phyloP scores from a whole-genome alignment of 2,113 vertebrate genomes.

The Hippocampus barbouri region DNA sequence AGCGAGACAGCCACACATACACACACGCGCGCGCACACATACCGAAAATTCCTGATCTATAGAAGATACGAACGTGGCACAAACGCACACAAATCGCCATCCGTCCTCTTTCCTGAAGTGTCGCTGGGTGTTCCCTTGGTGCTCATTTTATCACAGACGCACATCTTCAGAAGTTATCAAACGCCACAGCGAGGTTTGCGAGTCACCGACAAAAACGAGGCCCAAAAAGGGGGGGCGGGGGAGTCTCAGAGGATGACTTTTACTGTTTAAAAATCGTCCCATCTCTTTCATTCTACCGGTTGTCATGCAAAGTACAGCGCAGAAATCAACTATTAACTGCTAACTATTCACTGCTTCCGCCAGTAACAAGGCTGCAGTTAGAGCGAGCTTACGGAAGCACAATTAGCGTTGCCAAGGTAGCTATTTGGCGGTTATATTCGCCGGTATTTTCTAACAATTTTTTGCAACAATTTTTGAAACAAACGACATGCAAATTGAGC shows the following conservation, averaged over 20 bases:
- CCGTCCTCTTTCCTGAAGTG: constrained; percentile 25
- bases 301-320: too few relatives aligned
- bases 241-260: too few relatives aligned
- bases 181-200: constrained; percentile 12
- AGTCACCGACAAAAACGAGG: constrained; percentile 3
- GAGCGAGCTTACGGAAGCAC: too few relatives aligned
- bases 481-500: too few relatives aligned
- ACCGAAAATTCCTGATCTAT: constrained; percentile 31
- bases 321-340: too few relatives aligned
- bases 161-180: constrained; percentile 16
- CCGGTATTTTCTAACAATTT: too few relatives aligned
- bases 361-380: too few relatives aligned
- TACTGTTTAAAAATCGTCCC: not conserved
- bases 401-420: too few relatives aligned
- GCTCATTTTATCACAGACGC: constrained; percentile 19
- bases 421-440: too few relatives aligned
- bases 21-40: constrained; percentile 14
- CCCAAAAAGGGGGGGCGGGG: constrained; percentile 1
- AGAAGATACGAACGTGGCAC: constrained; percentile 42
- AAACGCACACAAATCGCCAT: constrained; percentile 5
- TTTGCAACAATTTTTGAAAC: too few relatives aligned
- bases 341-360: too few relatives aligned
- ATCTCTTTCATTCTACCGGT: not conserved
- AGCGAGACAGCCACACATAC: constrained; percentile 45
- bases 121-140: constrained; percentile 13